A percentile compares a stretch with the other conserved stretches of the same genome.
phyloP scores from a whole-genome alignment of 2,113 vertebrate genomes.

The Hippocampus guttulatus region DNA sequence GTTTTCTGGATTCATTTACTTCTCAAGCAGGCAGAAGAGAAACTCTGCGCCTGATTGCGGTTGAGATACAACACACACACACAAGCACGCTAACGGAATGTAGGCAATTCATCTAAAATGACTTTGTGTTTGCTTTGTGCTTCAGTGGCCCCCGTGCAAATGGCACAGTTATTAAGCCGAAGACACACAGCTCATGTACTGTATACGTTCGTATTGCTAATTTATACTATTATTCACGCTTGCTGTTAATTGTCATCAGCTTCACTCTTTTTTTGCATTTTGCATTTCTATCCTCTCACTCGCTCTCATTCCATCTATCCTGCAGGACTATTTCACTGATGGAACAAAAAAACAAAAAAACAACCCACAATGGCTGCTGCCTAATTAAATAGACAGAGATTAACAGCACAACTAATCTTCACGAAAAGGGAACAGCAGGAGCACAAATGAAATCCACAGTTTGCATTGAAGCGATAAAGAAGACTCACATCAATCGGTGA shows the following conservation, averaged over 20 bases:
- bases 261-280: not conserved
- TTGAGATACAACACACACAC: not conserved
- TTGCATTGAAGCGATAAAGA: constrained; percentile 15
- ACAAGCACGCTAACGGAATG: not conserved
- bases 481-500: constrained; percentile 19
- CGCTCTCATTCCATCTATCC: not conserved
- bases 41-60: not conserved
- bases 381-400: constrained; percentile 60
- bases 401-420: constrained; percentile 59
- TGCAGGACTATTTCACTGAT: constrained; percentile 13
- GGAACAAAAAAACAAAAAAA: not conserved
- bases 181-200: constrained; percentile 8
- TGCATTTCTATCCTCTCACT: not conserved
- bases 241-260: not conserved
- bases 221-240: not conserved
- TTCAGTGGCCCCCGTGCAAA: constrained; percentile 10
- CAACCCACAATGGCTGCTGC: constrained; percentile 33
- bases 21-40: not conserved
- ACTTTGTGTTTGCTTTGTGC: constrained; percentile 14
- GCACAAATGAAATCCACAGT: constrained; percentile 27
- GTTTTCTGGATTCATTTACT: not conserved
- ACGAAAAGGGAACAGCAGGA: constrained; percentile 15
- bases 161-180: constrained; percentile 14
- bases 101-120: not conserved
- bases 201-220: constrained; percentile 1